Conservation (phyloP, 2,797 vertebrate species). For the Bovichtus variegatus region DNA sequence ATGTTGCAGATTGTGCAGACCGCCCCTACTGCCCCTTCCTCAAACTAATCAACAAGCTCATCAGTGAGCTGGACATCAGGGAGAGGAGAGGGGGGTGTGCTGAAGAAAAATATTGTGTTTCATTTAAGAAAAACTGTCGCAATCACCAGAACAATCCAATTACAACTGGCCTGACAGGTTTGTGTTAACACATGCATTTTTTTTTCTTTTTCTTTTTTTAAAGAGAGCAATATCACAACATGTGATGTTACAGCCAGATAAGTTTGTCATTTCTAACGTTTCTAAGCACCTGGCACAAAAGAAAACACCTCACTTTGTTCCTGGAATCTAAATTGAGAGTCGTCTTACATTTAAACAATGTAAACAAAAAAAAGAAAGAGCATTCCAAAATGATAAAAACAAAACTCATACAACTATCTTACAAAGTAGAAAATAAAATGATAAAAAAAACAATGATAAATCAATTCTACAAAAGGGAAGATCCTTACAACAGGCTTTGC, state of each 20-base stretch:
- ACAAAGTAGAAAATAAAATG: conserved; percentile 77
- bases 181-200: conserved; percentile 48
- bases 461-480: conserved; percentile 79
- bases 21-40: conserved; percentile 21
- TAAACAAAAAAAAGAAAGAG: conserved; percentile 75
- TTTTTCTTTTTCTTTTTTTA: neutral
- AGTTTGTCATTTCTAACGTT: conserved; percentile 74
- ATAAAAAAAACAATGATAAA: conserved; percentile 60
- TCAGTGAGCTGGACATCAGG: conserved; percentile 27
- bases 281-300: conserved; percentile 77
- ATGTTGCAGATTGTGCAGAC: conserved; percentile 62
- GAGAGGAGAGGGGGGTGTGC: conserved; percentile 17
- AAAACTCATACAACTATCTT: conserved; percentile 79
- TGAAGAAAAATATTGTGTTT: conserved; percentile 51
- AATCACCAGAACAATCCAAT: conserved; percentile 59
- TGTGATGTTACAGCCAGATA: conserved; percentile 73
- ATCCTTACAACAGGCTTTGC: conserved; percentile 77
- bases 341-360: conserved; percentile 78
- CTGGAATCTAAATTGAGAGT: conserved; percentile 79
- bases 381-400: conserved; percentile 73
- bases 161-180: conserved; percentile 50
- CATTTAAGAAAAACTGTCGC: conserved; percentile 40
- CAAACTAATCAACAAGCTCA: conserved; percentile 54
- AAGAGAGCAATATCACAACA: conserved; percentile 69
- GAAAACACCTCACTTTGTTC: conserved; percentile 80